phyloP scores from a whole-genome alignment of 2,888 invertebrate species.

The Heteropelma amictum region DNA sequence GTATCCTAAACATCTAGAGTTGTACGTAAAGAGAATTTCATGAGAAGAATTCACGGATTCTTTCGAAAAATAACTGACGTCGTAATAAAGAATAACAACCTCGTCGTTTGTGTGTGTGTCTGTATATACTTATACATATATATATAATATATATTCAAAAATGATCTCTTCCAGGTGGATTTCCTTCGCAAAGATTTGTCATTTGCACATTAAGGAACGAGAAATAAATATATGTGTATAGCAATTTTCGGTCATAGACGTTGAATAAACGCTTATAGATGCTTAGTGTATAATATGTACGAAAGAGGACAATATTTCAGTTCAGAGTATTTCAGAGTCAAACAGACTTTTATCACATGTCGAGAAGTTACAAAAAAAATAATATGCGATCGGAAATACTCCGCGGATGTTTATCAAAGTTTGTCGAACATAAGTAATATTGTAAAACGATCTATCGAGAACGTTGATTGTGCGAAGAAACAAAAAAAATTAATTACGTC shows the following conservation, averaged over 20 bases:
- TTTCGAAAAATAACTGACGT: constrained; percentile 5
- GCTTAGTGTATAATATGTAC: constrained; percentile 19
- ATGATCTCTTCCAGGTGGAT: too few species aligned
- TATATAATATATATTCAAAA: constrained; percentile 38
- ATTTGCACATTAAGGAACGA: constrained; percentile 23
- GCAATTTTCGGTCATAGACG: constrained; percentile 29
- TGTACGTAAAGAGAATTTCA: constrained; percentile 18
- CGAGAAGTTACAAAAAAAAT: constrained; percentile 8
- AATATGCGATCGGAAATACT: not conserved
- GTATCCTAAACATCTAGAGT: not conserved
- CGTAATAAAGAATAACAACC: constrained; percentile 24
- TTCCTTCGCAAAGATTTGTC: constrained; percentile 22
- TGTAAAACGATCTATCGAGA: constrained; percentile 3
- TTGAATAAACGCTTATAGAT: constrained; percentile 24
- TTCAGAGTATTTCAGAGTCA: constrained; percentile 31
- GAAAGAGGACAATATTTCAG: constrained; percentile 42
- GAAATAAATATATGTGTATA: constrained; percentile 41
- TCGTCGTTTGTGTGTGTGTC: constrained; percentile 33
- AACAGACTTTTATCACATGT: constrained; percentile 10
- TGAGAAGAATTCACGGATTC: constrained; percentile 3
- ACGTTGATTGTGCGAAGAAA: constrained; percentile 1
- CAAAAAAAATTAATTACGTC: not conserved
- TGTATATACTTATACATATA: constrained; percentile 19
- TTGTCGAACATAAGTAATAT: constrained; percentile 33
- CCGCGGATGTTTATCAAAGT: constrained; percentile 34